phyloP scores from a whole-genome alignment of 2,888 invertebrate species.

The Eretmocerus hayati region DNA sequence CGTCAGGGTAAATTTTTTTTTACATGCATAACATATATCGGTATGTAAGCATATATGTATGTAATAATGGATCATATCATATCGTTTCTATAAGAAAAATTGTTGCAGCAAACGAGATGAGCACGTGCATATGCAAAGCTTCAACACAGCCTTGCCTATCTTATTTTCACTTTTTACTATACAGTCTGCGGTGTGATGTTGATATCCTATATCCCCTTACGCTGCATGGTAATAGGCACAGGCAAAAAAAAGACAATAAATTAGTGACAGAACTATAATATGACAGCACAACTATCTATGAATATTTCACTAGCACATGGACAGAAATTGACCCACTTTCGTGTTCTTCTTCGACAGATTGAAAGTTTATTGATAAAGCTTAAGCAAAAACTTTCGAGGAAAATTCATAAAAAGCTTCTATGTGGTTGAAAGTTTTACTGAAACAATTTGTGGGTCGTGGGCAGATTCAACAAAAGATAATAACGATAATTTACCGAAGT shows the following conservation, averaged over 20 bases:
- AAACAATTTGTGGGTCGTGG: too few species aligned
- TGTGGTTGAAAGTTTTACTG: too few species aligned
- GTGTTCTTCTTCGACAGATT: too few species aligned
- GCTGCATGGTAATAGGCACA: slow-evolving; percentile 44
- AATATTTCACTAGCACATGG: too few species aligned
- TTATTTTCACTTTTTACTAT: slow-evolving; percentile 1
- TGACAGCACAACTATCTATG: not conserved
- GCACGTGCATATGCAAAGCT: slow-evolving; percentile 10
- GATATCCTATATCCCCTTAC: slow-evolving; percentile 37
- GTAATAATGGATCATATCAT: not conserved
- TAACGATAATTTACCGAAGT: too few species aligned
- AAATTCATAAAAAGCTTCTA: too few species aligned
- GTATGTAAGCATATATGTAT: not conserved
- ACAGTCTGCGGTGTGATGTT: slow-evolving; percentile 11
- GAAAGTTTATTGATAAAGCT: too few species aligned
- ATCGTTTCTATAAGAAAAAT: not conserved
- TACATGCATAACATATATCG: not conserved
- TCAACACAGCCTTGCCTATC: slow-evolving; percentile 7
- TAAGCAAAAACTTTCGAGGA: too few species aligned
- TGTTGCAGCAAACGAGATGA: slow-evolving; percentile 7
- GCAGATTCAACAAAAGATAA: too few species aligned
- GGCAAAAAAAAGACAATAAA: slow-evolving; percentile 41
- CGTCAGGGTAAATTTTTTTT: slow-evolving; percentile 6
- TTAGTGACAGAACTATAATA: slow-evolving; percentile 34
- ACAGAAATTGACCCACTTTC: too few species aligned